A percentile compares a stretch with the other conserved stretches of the same genome.
Evolutionary conservation across 2,888 invertebrate genomes (phyloP).

Genomic region (Deladenus siricidicola): DNA sequence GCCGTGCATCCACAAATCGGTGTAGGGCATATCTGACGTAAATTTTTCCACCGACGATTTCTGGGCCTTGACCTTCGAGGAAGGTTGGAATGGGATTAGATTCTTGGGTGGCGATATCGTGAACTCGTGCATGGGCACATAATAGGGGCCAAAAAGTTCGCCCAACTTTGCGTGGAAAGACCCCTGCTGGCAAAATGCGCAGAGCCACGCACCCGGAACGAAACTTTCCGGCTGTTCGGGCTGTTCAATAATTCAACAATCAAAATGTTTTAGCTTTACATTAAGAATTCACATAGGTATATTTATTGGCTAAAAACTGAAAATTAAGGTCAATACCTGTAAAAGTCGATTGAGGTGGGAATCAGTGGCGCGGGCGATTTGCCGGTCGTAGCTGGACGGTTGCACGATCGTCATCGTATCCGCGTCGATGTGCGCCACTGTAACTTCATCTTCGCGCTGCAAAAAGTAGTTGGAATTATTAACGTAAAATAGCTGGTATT

Average conservation of each 20-base stretch:
- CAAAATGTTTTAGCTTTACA: not conserved
- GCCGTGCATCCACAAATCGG: too few species aligned
- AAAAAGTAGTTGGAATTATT: too few species aligned
- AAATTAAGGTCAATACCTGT: not conserved
- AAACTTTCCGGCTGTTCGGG: not conserved
- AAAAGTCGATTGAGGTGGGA: not conserved
- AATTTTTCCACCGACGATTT: too few species aligned
- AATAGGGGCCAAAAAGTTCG: not conserved
- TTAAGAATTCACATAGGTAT: not conserved
- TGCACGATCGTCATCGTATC: too few species aligned
- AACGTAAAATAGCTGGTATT: too few species aligned
- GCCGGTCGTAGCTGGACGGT: not conserved
- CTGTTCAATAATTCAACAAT: not conserved
- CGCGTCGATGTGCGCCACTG: too few species aligned
- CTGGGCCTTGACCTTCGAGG: too few species aligned
- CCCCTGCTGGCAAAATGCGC: slow-evolving; percentile 2
- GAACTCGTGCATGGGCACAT: too few species aligned
- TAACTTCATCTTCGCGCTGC: too few species aligned
- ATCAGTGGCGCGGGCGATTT: not conserved
- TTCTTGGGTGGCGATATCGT: too few species aligned
- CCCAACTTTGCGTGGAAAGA: not conserved
- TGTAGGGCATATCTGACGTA: too few species aligned
- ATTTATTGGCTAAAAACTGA: not conserved
- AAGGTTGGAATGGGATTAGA: too few species aligned
- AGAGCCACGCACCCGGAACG: not conserved